A percentile compares a stretch with the other conserved stretches of the same genome.
Evolutionary conservation across 2,888 invertebrate genomes (phyloP).

Genomic region (Mechanitis mazaeus): DNA sequence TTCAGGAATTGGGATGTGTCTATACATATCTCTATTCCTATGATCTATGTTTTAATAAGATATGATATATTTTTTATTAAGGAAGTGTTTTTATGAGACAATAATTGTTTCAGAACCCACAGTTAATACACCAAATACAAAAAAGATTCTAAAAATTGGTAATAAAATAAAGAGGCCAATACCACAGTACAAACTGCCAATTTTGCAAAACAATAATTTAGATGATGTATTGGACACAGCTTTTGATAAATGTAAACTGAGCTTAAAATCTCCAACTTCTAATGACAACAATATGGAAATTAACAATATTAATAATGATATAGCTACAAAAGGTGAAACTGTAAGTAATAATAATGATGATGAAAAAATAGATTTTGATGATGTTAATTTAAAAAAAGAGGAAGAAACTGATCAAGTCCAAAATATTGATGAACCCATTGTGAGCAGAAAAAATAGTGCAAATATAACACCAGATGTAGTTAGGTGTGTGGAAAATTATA

Average conservation of each 20-base stretch:
- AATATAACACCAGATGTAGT: constrained; percentile 52
- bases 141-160: constrained; percentile 47
- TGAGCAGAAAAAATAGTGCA: constrained; percentile 37
- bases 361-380: constrained; percentile 24
- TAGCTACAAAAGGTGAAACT: neutral
- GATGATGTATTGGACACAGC: constrained; percentile 56
- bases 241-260: constrained; percentile 66
- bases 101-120: constrained; percentile 34
- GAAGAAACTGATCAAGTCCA: constrained; percentile 14
- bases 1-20: no score
- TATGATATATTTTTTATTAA: neutral
- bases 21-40: no score
- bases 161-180: constrained; percentile 36
- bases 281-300: constrained; percentile 24
- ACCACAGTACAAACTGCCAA: constrained; percentile 42
- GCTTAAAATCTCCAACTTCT: constrained; percentile 45
- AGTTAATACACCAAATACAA: constrained; percentile 35
- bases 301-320: constrained; percentile 31
- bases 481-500: constrained; percentile 52
- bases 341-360: constrained; percentile 10
- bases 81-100: neutral
- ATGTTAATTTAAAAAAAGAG: constrained; percentile 33
- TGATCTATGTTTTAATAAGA: no score
- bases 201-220: constrained; percentile 42
- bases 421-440: constrained; percentile 20